Evolutionary conservation across 2,797 vertebrate species (phyloP), one percentile per base, ranked within the genome.

Genomic region (Sylvia borin): DNA sequence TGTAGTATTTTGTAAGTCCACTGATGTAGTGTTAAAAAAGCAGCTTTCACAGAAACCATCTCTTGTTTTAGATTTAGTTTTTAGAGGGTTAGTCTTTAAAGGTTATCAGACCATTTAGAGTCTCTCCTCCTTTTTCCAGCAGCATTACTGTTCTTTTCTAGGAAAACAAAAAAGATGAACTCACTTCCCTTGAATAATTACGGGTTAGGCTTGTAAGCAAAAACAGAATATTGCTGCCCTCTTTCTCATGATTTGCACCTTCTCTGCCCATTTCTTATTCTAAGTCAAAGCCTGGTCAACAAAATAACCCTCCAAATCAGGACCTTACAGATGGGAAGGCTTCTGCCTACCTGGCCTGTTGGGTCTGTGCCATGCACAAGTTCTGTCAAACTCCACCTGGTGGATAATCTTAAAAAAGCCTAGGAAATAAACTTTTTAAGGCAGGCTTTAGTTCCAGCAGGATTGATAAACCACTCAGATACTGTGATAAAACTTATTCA

Each of bases 341-440:
- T 86, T 54, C 61, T 86, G 21, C 38, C 65, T 81, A 65, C 42
- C 66, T 54, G 45, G 50, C 10, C 45, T 47, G 3, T 13, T 25
- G 31, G 11, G 38, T 45, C 40, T 84, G 70, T 38, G 75, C 17
- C 64, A 47, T 3, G 5, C 10, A 29, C n/a, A n/a, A 42, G 3
- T 12, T 55, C 66, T 27, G 40, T 36, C 31, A 16, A 61, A 78
- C 92, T 93, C 93, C 96, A 94, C 47, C 88, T 95, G 84, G 84
- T 89, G 92, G 95, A 84, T 66, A 32, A 62, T 31, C 54, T 66
- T 47, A 38, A 9, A 72, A n/a, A 47, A 61, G 25, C 31, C 50
- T 9, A 11, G 11, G 36, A n/a, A 61, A 66, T 38, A 20, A 78
- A 45, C 38, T 70, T n/a, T 2, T 21, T 18, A 31, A 34, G 40